phyloP scores from a whole-genome alignment of 2,113 vertebrate species.

The Cebus imitator region DNA sequence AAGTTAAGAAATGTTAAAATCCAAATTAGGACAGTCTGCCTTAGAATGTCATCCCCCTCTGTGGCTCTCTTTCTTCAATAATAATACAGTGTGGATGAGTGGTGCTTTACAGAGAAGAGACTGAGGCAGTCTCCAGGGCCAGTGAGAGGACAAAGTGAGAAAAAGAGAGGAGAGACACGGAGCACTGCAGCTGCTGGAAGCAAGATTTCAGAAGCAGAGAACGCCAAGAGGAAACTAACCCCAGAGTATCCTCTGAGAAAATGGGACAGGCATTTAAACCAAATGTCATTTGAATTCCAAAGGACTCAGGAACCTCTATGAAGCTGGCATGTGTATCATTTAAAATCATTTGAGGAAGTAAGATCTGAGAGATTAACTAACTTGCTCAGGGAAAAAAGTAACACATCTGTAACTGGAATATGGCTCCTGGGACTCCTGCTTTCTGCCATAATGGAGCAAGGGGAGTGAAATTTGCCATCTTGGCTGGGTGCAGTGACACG shows the following conservation, averaged over 20 bases:
- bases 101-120: background rate
- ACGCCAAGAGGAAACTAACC: background rate
- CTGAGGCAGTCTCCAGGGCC: background rate
- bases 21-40: background rate
- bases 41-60: background rate
- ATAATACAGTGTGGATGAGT: background rate
- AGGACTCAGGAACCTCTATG: background rate
- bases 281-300: conserved; percentile 9
- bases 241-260: background rate
- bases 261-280: background rate
- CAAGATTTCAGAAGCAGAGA: background rate
- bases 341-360: background rate
- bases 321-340: background rate
- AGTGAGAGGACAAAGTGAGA: background rate
- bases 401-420: background rate
- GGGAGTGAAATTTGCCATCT: background rate
- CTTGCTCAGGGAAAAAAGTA: background rate
- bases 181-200: background rate
- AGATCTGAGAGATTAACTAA: background rate
- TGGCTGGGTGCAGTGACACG: background rate
- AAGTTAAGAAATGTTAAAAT: background rate
- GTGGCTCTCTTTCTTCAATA: background rate
- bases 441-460: background rate
- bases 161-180: background rate
- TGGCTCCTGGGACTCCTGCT: background rate